A percentile compares a stretch with the other conserved stretches of the same genome.
phyloP scores from a whole-genome alignment of 2,888 invertebrate genomes.

The Nymphalis urticae region DNA sequence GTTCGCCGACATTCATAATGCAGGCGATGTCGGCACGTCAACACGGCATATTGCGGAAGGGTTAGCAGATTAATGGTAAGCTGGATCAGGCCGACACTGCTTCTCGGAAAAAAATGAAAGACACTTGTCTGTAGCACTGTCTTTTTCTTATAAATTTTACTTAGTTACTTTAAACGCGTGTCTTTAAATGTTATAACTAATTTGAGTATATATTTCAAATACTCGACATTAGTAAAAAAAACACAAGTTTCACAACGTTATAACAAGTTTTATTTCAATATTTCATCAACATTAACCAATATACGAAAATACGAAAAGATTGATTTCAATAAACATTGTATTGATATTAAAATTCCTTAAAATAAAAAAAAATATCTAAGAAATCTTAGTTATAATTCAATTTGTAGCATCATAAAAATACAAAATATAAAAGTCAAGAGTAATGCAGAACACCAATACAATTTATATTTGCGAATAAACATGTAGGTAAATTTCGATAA shows the following conservation, averaged over 20 bases:
- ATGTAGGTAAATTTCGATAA: conserved; percentile 80
- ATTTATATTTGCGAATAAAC: conserved; percentile 79
- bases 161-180: not conserved
- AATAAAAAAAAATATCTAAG: not conserved
- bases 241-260: no score
- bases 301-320: no score
- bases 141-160: not conserved
- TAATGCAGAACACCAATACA: conserved; percentile 63
- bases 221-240: no score
- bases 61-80: conserved; percentile 47
- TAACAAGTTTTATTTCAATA: no score
- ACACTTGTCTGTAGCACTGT: not conserved
- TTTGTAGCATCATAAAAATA: conserved; percentile 12
- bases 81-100: conserved; percentile 29
- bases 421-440: conserved; percentile 46
- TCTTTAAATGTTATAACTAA: no score
- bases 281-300: no score
- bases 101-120: conserved; percentile 2
- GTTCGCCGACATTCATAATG: conserved; percentile 77
- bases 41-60: conserved; percentile 76
- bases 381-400: conserved; percentile 17
- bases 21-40: conserved; percentile 77
- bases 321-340: no score
- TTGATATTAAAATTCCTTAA: no score
- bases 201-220: no score